Evolutionary conservation across 2,888 invertebrate species (phyloP).

Genomic region (Pterobdella sp.): DNA sequence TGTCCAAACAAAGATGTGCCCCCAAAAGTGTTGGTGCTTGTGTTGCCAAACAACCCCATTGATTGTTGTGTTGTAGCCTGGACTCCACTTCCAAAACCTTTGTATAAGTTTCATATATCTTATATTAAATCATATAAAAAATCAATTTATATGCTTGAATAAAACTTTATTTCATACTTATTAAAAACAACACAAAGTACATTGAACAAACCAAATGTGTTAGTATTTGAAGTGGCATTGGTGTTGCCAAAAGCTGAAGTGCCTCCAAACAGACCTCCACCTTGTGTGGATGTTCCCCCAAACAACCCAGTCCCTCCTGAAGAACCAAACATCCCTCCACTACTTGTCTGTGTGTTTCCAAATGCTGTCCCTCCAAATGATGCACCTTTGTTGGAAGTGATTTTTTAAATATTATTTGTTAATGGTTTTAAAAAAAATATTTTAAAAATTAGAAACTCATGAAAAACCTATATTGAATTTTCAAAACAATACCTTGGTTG

Average conservation of each 20-base stretch:
- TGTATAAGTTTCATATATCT: background rate
- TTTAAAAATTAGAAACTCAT: no score
- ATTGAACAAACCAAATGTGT: slow-evolving; percentile 38
- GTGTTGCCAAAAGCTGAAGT: slow-evolving; percentile 31
- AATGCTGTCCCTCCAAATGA: slow-evolving; percentile 6
- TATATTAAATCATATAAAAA: background rate
- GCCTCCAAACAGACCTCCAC: slow-evolving; percentile 39
- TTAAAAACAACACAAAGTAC: slow-evolving; percentile 6
- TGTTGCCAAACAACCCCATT: slow-evolving; percentile 5
- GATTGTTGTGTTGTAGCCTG: slow-evolving; percentile 1
- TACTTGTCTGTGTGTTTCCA: background rate
- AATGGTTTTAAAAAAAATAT: background rate
- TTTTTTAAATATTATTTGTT: background rate
- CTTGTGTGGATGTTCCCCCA: slow-evolving; percentile 33
- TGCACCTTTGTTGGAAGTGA: background rate
- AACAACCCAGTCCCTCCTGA: background rate
- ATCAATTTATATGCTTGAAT: background rate
- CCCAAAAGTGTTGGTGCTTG: background rate
- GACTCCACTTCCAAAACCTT: background rate
- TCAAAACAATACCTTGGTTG: background rate
- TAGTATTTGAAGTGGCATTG: slow-evolving; percentile 34
- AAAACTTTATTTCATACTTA: background rate
- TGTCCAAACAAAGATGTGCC: slow-evolving; percentile 35
- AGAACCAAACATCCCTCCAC: slow-evolving; percentile 7
- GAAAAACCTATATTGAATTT: no score